Evolutionary conservation across 2,113 vertebrate species (phyloP), one percentile per base, ranked within the genome.

Genomic region (Cebidichthys violaceus): DNA sequence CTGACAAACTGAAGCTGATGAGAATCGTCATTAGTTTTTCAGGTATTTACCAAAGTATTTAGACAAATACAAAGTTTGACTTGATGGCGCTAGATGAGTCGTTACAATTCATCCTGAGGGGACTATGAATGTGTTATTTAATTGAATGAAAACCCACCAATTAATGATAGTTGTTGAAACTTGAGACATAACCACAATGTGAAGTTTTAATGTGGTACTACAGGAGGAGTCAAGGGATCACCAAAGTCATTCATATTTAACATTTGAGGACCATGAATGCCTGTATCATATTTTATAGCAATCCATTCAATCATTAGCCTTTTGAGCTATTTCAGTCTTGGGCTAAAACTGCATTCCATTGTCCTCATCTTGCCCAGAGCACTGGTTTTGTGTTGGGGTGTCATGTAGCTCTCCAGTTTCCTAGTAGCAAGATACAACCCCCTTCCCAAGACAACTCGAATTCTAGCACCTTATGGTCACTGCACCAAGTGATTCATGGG

Each of bases 401-500:
- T 70, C 13, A 35, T 61, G 7, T 55, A 70, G 45, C 2, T 8
- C 33, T 70, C 5, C 31, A 67, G 52, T 0, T 65, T 75, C 60
- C 72, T 66, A 64, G 47, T 39, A 81, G 66, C 79, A 81, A 75
- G 78, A 86, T 79, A 62, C 61, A 54, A 66, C 68, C 43, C n/a
- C 24, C 64, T 75, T 86, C 86, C 77, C 77, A 81, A 62, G 75
- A 84, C 62, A 84, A 47, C 84, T 81, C 37, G 2, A 78, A 81
- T 83, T 80, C 52, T 78, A 43, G 22, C 88, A 80, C 81, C 82
- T 86, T 73, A 33, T 83, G 70, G 62, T 81, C 29, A 81, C 54
- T 77, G 69, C 50, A 81, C 73, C 27, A 72, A 84, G 29, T 77
- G 83, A 86, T 85, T 90, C 79, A 76, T 61, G 61, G 87, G 83